phyloP scores from a whole-genome alignment of 2,113 vertebrate genomes.

The Erythrolamprus reginae region DNA sequence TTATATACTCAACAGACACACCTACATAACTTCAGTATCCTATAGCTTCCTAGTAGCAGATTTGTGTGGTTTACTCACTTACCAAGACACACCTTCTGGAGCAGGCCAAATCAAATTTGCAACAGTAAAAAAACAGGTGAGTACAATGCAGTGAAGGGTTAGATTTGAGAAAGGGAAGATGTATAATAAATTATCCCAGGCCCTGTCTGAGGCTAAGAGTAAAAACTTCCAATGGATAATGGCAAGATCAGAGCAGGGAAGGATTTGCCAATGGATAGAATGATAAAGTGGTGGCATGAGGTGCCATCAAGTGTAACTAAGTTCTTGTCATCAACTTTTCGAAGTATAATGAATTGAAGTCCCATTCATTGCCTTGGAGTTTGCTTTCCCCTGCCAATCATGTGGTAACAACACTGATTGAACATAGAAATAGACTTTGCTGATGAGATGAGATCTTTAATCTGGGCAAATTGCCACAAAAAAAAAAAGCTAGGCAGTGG shows the following conservation, averaged over 20 bases:
- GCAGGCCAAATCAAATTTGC: constrained; percentile 37
- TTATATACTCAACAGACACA: constrained; percentile 71
- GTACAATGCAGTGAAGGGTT: constrained; percentile 1
- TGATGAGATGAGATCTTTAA: neutral
- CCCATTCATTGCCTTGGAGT: neutral
- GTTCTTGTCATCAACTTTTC: neutral
- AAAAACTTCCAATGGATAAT: constrained; percentile 12
- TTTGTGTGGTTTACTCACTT: constrained; percentile 11
- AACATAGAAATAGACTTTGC: neutral
- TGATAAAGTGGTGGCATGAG: neutral
- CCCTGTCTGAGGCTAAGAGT: neutral
- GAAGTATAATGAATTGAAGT: neutral
- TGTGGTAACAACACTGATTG: neutral
- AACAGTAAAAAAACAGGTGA: neutral
- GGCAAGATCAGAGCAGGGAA: neutral
- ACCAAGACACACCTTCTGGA: constrained; percentile 59
- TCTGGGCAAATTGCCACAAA: neutral
- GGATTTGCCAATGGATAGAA: neutral
- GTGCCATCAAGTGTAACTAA: neutral
- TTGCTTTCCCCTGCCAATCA: neutral
- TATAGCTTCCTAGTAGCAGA: constrained; percentile 56
- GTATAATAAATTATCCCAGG: constrained; percentile 25
- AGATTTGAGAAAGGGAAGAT: neutral
- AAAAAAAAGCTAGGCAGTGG: neutral
- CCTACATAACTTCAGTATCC: constrained; percentile 57